Base-by-base conservation (phyloP, 2,113 vertebrate species). In the Pimephales promelas region DNA sequence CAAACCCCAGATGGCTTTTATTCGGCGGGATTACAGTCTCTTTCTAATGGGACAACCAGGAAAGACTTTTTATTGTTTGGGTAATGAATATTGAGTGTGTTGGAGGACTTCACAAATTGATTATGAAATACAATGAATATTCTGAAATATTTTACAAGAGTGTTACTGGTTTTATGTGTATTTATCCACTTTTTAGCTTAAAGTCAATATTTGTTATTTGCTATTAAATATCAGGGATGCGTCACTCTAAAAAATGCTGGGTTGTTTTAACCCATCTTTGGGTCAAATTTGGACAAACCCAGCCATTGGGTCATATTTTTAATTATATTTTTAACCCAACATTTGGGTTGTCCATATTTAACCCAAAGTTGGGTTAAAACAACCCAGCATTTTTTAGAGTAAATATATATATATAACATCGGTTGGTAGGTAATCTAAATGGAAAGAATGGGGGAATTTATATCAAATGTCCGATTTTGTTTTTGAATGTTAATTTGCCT, bases 1-100 rank as follows among this genome's bases (percentile, higher is more conserved):
- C 70, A 66, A 61, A 28, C 31, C 79, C 79, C 59, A 84, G 49
- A 52, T 76, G 52, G 75, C 74, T 64, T 85, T 83, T 36, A 75
- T 68, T 76, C 22, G 16, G 31, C 10, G 3, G 82, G 82, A 52
- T 52, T 56, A 76, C 57, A 52, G 24, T 62, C 24, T 56, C 28
- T 68, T 52, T 43, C 61, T 79, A 83, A 74, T 66, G 43, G 59
- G 10, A 49, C 59, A 1, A 49, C 24, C 40, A 49, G 75, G 57
- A 79, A 64, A 79, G 18, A 16, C 26, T 49, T 20, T 66, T 79
- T 79, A 45, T 43, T 49, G 20, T 52, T 24, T 4, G 26, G 18
- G 43, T 66, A 26, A 79, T 66, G 10, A 62, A 79, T 62, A 62
- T 24, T 47, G 26, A 66, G 26, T 14, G 77, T 34, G 26, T 7